Evolutionary conservation across 2,888 invertebrate genomes (phyloP).

Genomic region (Cetonia aurata): DNA sequence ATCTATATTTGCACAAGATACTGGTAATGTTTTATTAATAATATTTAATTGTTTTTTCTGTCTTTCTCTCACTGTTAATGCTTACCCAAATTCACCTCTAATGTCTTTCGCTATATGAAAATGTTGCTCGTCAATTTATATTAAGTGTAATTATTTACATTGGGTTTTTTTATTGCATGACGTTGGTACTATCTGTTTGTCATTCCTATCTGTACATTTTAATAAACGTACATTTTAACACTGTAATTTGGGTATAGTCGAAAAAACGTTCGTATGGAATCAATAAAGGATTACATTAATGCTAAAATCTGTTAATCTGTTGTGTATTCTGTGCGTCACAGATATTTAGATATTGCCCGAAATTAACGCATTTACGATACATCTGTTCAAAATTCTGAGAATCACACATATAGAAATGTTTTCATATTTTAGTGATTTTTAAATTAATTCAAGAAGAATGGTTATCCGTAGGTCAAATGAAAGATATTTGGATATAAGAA

Average conservation of each 20-base stretch:
- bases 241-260: conserved; percentile 20
- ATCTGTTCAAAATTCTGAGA: conserved; percentile 25
- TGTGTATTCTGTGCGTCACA: conserved; percentile 30
- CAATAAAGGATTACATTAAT: conserved; percentile 34
- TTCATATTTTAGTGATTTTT: not conserved
- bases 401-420: conserved; percentile 3
- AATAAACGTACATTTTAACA: conserved; percentile 40
- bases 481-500: not conserved
- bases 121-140: conserved; percentile 37
- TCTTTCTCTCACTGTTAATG: conserved; percentile 20
- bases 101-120: conserved; percentile 38
- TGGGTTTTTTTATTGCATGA: conserved; percentile 41
- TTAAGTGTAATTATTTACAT: conserved; percentile 44
- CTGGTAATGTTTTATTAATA: conserved; percentile 42
- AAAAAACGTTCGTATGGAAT: conserved; percentile 32
- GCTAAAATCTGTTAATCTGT: conserved; percentile 35
- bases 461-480: not conserved
- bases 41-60: conserved; percentile 42
- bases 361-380: conserved; percentile 17
- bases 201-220: conserved; percentile 45
- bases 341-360: conserved; percentile 21
- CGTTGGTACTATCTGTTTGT: conserved; percentile 44
- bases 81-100: not conserved
- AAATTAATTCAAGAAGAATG: not conserved
- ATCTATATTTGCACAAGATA: conserved; percentile 39